Percentiles rank a stretch among this genome's conserved stretches.
Evolutionary conservation across 2,888 invertebrate genomes (phyloP).

Genomic region (Ichneumoninae sp.): DNA sequence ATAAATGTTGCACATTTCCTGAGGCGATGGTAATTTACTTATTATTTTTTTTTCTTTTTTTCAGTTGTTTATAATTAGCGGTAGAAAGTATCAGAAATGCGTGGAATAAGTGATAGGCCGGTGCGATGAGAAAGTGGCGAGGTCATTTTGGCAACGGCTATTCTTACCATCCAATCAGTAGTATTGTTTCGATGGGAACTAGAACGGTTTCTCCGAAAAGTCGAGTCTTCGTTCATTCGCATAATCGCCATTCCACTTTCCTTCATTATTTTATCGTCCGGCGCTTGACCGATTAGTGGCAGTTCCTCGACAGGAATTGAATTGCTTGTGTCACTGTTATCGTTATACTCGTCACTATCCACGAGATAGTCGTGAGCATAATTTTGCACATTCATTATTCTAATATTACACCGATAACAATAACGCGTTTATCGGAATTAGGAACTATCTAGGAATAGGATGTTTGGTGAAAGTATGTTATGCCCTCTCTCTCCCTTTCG

Average conservation of each 20-base stretch:
- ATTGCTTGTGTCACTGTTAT: slow-evolving; percentile 44
- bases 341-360: slow-evolving; percentile 38
- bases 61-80: not conserved
- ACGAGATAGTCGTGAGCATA: not conserved
- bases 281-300: slow-evolving; percentile 39
- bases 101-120: not conserved
- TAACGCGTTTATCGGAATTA: not conserved
- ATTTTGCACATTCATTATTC: not conserved
- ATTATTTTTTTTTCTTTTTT: not conserved
- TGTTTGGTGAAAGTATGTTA: not conserved
- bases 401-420: not conserved
- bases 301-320: slow-evolving; percentile 33
- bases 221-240: not conserved
- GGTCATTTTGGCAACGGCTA: not conserved
- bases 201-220: slow-evolving; percentile 10
- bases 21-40: not conserved
- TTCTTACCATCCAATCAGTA: slow-evolving; percentile 6
- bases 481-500: not conserved
- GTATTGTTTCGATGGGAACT: not conserved
- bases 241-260: not conserved
- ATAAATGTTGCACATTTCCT: not conserved
- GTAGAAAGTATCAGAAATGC: not conserved
- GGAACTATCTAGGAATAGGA: not conserved
- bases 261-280: not conserved
- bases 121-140: not conserved